Evolutionary conservation across 2,113 vertebrate species (phyloP), one percentile per base, ranked within the genome.

Genomic region (Hemichromis elongatus): DNA sequence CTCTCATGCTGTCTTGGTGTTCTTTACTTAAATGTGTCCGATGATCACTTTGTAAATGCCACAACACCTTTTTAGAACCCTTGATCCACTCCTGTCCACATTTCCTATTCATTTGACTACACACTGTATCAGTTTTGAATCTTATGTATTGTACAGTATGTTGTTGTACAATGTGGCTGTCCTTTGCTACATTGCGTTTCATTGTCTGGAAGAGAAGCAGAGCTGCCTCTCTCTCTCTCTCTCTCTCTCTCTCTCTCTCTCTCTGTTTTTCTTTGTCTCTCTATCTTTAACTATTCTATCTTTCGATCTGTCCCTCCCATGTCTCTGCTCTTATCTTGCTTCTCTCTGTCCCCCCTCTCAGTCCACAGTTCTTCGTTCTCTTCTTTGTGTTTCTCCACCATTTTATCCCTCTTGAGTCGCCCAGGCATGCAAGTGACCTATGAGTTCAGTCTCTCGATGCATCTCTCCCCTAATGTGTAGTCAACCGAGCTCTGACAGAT

Each of bases 131-230:
- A 92, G 89, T 93, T 94, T 85, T 91, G 91, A 89, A 94, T 93
- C 92, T 83, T 95, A 92, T 95, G 94, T 95, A 94, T 94, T 93
- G 94, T 93, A 92, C 92, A 93, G 94, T 95, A 94, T 92, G 84
- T 94, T 92, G 93, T 92, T 95, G 94, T 95, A 94, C 94, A 95
- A 95, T 95, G 95, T 95, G 94, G 94, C 94, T 91, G 92, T 93
- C 93, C 93, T 92, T 93, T 94, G 94, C 94, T 94, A 87, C 94
- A 95, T 95, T 95, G 95, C 90, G 90, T 94, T 90, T 95, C 94
- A 95, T 95, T 93, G 95, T 95, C 92, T 94, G 88, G 94, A 95
- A 95, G 95, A 95, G 92, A 95, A 93, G 93, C 92, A 94, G 94
- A 95, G 94, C 90, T 90, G 89, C 83, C 92, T 93, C 68, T 81